Evolutionary conservation across 2,888 invertebrate species (phyloP), one percentile per base, ranked within the genome.

Genomic region (Stenodema calcarata): DNA sequence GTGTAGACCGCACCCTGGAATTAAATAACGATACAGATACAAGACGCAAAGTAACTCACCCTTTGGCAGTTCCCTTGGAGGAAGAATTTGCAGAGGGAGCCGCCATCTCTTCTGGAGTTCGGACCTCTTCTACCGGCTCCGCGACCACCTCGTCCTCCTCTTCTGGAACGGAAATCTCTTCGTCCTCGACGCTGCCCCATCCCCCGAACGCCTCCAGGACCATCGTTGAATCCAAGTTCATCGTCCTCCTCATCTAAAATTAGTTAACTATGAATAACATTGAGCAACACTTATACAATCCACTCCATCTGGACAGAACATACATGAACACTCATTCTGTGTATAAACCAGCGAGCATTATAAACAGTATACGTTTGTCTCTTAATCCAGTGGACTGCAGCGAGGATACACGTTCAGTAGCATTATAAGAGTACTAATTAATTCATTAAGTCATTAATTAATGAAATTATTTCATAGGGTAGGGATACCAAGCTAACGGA

Each of bases 1-100:
- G 35, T 35, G 7, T 35, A 35, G 35, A 35, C 7, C 35, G 35
- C 35, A 35, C 35, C 35, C 11, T 54, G 54, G 54, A 6, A 54
- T 14, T 4, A 6, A 73, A 23, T 73, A 23, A 3, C 12, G 73
- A 9, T 23, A 27, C n/a, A n/a, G n/a, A n/a, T n/a, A n/a, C n/a
- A n/a, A n/a, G n/a, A 35, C 35, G 2, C 4, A 2, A 35, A 23
- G 73, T 73, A 23, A 88, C 90, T 90, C 90, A 93, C 93, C 91
- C 94, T 94, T 90, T 95, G 95, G 91, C 97, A 97, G 92, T 96
- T 97, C 86, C 97, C 97, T 92, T 97, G 97, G 93, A 96, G 94
- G 91, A 94, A 97, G 92, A 95, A 97, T 89, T 95, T 93, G 91
- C 97, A 97, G 88, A 96, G 94, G 88, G 76, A 70, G 73, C 62